Evolutionary conservation across 2,888 invertebrate genomes (phyloP).

Genomic region (Aphodius sticticus): DNA sequence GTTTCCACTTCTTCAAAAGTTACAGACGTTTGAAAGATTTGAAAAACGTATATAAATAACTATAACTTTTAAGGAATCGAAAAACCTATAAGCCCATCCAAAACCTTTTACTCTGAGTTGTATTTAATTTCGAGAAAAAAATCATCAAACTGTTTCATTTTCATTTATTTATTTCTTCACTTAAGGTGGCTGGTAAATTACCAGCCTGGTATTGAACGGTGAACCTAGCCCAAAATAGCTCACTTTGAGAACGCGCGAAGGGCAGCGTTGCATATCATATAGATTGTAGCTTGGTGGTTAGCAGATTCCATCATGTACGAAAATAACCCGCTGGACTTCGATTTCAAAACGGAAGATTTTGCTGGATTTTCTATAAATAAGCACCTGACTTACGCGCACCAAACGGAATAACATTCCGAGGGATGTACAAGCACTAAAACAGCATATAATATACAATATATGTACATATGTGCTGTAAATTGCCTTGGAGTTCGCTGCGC

Average conservation of each 20-base stretch:
- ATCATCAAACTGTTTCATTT: neutral
- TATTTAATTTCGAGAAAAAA: too few species aligned
- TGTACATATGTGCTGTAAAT: too few species aligned
- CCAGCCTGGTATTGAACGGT: neutral
- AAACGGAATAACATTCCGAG: neutral
- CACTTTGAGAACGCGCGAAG: neutral
- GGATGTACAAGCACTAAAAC: neutral
- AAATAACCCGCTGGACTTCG: neutral
- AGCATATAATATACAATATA: neutral
- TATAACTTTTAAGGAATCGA: too few species aligned
- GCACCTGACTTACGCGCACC: neutral
- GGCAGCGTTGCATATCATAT: neutral
- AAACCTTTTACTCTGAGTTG: too few species aligned
- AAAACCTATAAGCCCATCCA: too few species aligned
- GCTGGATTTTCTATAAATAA: neutral
- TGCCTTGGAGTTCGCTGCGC: too few species aligned
- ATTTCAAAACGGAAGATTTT: neutral
- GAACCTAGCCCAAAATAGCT: neutral
- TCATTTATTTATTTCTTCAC: neutral
- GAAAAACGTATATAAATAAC: too few species aligned
- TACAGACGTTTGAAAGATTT: too few species aligned
- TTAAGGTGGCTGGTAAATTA: neutral
- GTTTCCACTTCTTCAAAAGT: too few species aligned
- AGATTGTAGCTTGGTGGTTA: neutral
- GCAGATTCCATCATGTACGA: slow-evolving; percentile 4